A percentile compares a stretch with the other conserved stretches of the same genome.
phyloP scores from a whole-genome alignment of 2,888 invertebrate genomes.

The Yponomeuta cagnagella region DNA sequence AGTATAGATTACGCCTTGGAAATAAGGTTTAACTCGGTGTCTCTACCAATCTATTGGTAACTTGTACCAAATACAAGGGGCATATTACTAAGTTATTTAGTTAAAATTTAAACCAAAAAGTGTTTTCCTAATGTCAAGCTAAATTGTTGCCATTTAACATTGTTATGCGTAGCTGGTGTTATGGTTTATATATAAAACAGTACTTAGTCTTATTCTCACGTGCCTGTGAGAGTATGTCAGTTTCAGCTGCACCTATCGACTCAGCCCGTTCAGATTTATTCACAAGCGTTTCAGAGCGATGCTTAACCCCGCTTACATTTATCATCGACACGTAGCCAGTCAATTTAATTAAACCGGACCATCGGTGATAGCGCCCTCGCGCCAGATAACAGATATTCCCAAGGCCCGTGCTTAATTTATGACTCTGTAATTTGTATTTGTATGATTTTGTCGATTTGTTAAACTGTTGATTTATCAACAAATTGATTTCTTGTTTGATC shows the following conservation, averaged over 20 bases:
- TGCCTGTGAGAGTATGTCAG: constrained; percentile 28
- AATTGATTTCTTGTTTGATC: constrained; percentile 22
- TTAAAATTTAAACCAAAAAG: too few relatives aligned
- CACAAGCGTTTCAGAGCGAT: constrained; percentile 57
- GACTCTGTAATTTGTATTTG: constrained; percentile 53
- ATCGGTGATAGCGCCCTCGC: constrained; percentile 60
- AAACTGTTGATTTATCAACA: constrained; percentile 36
- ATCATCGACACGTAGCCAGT: constrained; percentile 66
- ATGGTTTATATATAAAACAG: not conserved
- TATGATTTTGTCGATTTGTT: constrained; percentile 44
- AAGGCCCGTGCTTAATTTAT: constrained; percentile 56
- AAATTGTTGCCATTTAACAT: too few relatives aligned
- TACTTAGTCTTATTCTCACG: not conserved
- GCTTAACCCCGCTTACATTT: constrained; percentile 67
- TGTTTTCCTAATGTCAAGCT: too few relatives aligned
- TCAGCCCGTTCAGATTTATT: constrained; percentile 51
- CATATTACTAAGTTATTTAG: too few relatives aligned
- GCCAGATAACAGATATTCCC: constrained; percentile 54
- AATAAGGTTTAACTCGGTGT: too few relatives aligned
- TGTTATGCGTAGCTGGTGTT: not conserved
- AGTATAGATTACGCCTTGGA: too few relatives aligned
- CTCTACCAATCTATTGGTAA: too few relatives aligned
- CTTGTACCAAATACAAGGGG: too few relatives aligned
- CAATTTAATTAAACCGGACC: constrained; percentile 71
- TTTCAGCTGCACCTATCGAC: not conserved